Evolutionary conservation across 2,888 invertebrate species (phyloP), one percentile per base, ranked within the genome.

Genomic region (Itoplectis maculator): DNA sequence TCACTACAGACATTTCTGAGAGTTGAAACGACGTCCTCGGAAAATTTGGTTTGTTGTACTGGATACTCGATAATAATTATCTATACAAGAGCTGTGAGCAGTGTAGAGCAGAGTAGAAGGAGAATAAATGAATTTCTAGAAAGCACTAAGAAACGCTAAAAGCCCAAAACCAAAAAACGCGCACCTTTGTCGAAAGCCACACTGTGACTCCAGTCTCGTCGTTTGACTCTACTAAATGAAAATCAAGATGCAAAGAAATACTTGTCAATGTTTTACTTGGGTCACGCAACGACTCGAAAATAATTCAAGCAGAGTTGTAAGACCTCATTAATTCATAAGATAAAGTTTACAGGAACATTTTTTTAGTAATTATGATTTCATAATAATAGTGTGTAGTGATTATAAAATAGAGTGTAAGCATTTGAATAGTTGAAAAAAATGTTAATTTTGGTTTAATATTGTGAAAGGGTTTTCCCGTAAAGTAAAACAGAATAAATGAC

Each of bases 141-240:
- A n/a, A 82, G 82, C 82, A 29, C 54, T 63, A 37, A 7, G 40
- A 70, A 74, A 78, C 8, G 51, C 49, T 51, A 77, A 45, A 82
- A 83, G 80, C 73, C 79, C 83, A 59, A 20, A 83, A 81, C 77
- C 79, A 63, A 76, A n/a, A 73, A 42, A 61, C 47, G 29, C 75
- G 37, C 51, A 42, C 37, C 15, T 73, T 37, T 45, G 40, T 42
- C 49, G 61, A 49, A 76, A 61, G 59, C 70, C 40, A 7, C 18
- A 37, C 61, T 9, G 37, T 61, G 61, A 61, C n/a, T 18, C 0
- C 37, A 37, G 37, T 15, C 35, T 37, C 18, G 37, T 3, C 35
- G 9, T 9, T 61, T 61, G 37, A 18, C 15, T 37, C 37, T 61
- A 37, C 9, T 15, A 15, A 15, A 3, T 15, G 37, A 40, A 15